A percentile compares a stretch with the other conserved stretches of the same genome.
phyloP scores from a whole-genome alignment of 2,888 invertebrate species.

The Lasius platythorax region DNA sequence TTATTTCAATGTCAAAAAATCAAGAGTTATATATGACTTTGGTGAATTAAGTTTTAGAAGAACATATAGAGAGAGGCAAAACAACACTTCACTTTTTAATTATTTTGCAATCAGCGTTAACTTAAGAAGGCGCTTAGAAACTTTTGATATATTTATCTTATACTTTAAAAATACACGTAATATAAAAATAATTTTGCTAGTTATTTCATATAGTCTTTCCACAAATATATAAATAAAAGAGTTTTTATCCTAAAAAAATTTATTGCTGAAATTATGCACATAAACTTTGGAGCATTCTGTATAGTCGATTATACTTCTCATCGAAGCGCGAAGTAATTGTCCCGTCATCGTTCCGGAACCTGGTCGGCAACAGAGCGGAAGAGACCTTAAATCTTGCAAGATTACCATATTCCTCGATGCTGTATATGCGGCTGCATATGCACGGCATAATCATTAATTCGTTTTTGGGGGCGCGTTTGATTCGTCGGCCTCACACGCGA shows the following conservation, averaged over 20 bases:
- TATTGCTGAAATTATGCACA: background rate
- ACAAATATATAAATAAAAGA: background rate
- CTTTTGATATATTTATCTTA: background rate
- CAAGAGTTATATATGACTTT: slow-evolving; percentile 1
- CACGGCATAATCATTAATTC: slow-evolving; percentile 70
- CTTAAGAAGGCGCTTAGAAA: background rate
- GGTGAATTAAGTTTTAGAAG: background rate
- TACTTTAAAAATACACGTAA: background rate
- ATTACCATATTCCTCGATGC: slow-evolving; percentile 69
- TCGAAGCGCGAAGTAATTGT: slow-evolving; percentile 67
- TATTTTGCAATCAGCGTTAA: background rate
- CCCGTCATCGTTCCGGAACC: slow-evolving; percentile 52
- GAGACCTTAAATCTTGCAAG: slow-evolving; percentile 62
- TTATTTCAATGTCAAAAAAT: background rate
- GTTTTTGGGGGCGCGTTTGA: slow-evolving; percentile 56
- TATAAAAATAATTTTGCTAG: slow-evolving; percentile 2
- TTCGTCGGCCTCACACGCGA: slow-evolving; percentile 38
- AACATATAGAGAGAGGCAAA: background rate
- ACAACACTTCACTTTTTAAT: background rate
- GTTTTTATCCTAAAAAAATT: background rate
- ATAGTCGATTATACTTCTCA: slow-evolving; percentile 25
- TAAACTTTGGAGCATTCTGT: slow-evolving; percentile 23
- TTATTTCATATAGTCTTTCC: background rate
- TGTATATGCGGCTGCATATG: slow-evolving; percentile 21
- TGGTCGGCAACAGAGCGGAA: slow-evolving; percentile 33